Percentiles rank a stretch among this genome's conserved stretches.
Conservation (phyloP, 2,113 vertebrate genomes). For the Phylloscopus trochiloides region DNA sequence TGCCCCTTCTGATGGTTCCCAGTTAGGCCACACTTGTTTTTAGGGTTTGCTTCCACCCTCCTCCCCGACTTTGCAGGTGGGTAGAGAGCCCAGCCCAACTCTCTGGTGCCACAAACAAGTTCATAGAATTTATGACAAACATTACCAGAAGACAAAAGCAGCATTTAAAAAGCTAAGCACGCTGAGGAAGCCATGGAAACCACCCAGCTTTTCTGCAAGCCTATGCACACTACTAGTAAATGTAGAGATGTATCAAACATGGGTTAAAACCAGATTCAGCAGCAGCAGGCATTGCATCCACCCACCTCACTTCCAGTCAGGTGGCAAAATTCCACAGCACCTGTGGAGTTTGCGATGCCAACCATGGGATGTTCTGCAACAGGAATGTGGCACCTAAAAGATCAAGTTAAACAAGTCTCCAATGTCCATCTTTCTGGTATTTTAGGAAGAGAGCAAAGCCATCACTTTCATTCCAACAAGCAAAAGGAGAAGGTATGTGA, state of each 20-base stretch:
- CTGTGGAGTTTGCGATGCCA: slow-evolving; percentile 83
- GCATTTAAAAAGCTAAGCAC: not conserved
- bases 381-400: slow-evolving; percentile 85
- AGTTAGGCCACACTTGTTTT: not conserved
- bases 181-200: not conserved
- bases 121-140: not conserved
- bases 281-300: not conserved
- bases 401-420: not conserved
- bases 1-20: not conserved
- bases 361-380: slow-evolving; percentile 78
- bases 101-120: not conserved
- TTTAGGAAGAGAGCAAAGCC: not conserved
- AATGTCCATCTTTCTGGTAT: not conserved
- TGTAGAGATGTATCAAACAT: not conserved
- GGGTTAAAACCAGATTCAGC: not conserved
- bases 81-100: not conserved
- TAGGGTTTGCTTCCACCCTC: not conserved
- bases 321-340: slow-evolving; percentile 79
- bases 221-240: not conserved
- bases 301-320: slow-evolving; percentile 82
- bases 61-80: not conserved
- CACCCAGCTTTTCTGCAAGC: not conserved
- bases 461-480: not conserved
- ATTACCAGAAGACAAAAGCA: not conserved
- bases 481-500: not conserved